These are phyloP conservation scores for Tenrec ecaudatus DNA, from an alignment of 2,113 vertebrate genomes.

Conservation along the genomic window DNA sequence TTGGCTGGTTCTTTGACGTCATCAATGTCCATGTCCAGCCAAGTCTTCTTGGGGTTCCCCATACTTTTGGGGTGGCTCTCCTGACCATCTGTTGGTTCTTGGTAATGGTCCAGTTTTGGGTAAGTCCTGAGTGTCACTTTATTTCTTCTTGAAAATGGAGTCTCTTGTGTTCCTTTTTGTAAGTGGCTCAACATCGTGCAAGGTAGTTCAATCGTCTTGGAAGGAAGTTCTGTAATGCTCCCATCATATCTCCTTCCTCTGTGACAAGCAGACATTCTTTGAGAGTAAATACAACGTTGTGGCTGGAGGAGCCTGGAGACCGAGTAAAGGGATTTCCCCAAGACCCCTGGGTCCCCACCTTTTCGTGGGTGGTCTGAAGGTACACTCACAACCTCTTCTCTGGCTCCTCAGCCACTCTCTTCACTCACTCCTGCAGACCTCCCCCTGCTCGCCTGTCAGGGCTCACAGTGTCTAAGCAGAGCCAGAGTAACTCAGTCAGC, in stretches of 20 bases:
- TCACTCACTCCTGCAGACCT: neutral
- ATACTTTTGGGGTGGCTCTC: too few species aligned
- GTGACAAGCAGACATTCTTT: neutral
- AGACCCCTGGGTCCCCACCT: neutral
- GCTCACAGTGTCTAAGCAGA: neutral
- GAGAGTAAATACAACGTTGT: neutral
- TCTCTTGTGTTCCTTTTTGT: too few species aligned
- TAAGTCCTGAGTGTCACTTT: too few species aligned
- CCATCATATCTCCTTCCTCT: neutral
- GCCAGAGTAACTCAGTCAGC: neutral
- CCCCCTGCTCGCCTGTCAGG: neutral
- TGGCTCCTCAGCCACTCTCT: neutral
- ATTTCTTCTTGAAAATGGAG: too few species aligned
- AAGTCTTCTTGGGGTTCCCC: too few species aligned
- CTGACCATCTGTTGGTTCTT: too few species aligned
- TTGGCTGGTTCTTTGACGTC: too few species aligned
- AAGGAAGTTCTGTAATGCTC: too few species aligned
- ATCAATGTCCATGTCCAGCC: too few species aligned
- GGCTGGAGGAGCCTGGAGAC: neutral
- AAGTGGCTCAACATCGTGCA: too few species aligned
- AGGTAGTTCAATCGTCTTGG: too few species aligned
- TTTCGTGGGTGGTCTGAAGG: neutral
- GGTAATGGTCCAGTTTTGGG: too few species aligned
- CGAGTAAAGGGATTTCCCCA: neutral
- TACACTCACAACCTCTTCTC: neutral